These are phyloP conservation scores for Hydractinia symbiolongicarpus DNA, from an alignment of 30 jellyfish, hydroid and myxozoan genomes.

Conservation along the genomic window DNA sequence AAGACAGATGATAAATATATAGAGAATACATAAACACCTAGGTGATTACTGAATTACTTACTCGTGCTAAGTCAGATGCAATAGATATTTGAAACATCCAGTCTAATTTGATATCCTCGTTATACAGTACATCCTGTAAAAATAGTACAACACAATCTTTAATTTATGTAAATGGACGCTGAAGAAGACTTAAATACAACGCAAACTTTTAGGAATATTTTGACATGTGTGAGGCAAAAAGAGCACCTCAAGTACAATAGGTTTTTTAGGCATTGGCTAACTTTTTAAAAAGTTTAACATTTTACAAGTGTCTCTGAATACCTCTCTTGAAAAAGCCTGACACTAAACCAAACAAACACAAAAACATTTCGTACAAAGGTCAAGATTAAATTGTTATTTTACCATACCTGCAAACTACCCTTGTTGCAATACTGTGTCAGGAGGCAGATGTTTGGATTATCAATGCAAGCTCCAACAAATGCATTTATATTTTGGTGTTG, in stretches of 20 bases:
- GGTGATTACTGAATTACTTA: constrained; percentile 10
- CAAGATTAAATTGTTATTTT: background rate
- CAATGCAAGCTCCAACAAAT: constrained; percentile 94
- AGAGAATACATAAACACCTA: too few relatives aligned
- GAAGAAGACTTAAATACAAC: too few relatives aligned
- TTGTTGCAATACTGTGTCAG: constrained; percentile 87
- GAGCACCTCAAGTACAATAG: too few relatives aligned
- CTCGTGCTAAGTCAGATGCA: constrained; percentile 93
- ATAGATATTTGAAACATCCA: constrained; percentile 91
- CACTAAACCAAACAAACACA: too few relatives aligned
- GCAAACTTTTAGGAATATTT: too few relatives aligned
- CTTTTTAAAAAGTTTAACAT: too few relatives aligned
- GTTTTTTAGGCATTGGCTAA: too few relatives aligned
- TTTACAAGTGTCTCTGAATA: too few relatives aligned
- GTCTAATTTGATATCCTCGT: constrained; percentile 72
- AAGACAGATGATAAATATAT: too few relatives aligned
- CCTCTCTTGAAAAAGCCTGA: too few relatives aligned
- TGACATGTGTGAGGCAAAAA: too few relatives aligned
- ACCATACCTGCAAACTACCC: constrained; percentile 81
- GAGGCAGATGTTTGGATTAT: constrained; percentile 62
- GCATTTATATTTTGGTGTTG: constrained; percentile 79
- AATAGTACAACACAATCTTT: background rate
- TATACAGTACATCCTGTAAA: constrained; percentile 73
- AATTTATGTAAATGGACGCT: background rate
- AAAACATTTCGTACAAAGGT: background rate